Percentiles rank a stretch among this genome's conserved stretches.
phyloP scores from a whole-genome alignment of 2,113 vertebrate genomes.

The Brachionichthys hirsutus region DNA sequence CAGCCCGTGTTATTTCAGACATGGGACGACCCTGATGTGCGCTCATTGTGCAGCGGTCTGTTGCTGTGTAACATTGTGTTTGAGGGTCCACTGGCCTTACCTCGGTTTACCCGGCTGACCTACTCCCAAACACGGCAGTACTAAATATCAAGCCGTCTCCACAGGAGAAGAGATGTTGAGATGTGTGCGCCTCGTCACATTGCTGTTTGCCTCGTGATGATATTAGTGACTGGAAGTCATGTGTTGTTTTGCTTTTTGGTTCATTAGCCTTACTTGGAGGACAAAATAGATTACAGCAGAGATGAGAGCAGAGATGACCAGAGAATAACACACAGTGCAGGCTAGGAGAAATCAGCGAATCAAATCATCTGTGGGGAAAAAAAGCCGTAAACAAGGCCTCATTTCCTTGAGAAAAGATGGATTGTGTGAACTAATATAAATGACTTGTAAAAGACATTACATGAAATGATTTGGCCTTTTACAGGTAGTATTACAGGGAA shows the following conservation, averaged over 20 bases:
- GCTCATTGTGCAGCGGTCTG: too few species aligned
- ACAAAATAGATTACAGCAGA: slow-evolving; percentile 46
- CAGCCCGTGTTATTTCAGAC: too few species aligned
- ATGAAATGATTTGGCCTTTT: too few species aligned
- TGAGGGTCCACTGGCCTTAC: too few species aligned
- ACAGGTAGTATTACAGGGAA: too few species aligned
- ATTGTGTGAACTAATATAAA: too few species aligned
- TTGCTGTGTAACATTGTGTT: too few species aligned
- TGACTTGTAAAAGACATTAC: too few species aligned
- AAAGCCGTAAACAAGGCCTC: slow-evolving; percentile 12
- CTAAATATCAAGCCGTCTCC: too few species aligned
- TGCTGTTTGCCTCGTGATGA: slow-evolving; percentile 27
- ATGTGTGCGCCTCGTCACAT: slow-evolving; percentile 10
- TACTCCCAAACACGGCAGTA: too few species aligned
- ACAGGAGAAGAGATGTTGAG: not conserved
- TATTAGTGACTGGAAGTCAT: slow-evolving; percentile 48
- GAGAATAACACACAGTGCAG: slow-evolving; percentile 7
- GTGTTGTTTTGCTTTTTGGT: slow-evolving; percentile 42
- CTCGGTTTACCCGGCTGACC: too few species aligned
- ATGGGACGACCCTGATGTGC: too few species aligned
- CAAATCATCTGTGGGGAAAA: slow-evolving; percentile 8
- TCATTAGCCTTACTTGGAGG: slow-evolving; percentile 49
- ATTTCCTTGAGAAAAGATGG: slow-evolving; percentile 18
- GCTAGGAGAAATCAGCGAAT: not conserved
- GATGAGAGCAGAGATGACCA: slow-evolving; percentile 24